phyloP scores from a whole-genome alignment of 2,113 vertebrate genomes.

The Ascaphus truei region DNA sequence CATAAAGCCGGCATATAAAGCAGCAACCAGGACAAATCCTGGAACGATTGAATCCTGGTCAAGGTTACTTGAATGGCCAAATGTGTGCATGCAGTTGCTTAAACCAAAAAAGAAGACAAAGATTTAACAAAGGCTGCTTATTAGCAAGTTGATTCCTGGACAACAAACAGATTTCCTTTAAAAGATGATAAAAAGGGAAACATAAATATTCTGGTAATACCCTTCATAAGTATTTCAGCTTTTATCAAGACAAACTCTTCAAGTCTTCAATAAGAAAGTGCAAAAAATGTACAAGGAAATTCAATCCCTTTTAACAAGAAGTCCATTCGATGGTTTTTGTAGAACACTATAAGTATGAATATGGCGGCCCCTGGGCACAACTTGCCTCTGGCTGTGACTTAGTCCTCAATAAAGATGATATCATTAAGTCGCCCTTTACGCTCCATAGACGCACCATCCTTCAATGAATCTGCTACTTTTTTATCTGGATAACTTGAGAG shows the following conservation, averaged over 20 bases:
- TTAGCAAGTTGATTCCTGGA: conserved; percentile 20
- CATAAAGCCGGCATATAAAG: too few species aligned
- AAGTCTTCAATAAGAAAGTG: conserved; percentile 67
- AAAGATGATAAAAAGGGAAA: conserved; percentile 14
- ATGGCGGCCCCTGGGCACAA: background rate
- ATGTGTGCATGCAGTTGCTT: conserved; percentile 22
- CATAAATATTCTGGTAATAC: conserved; percentile 4
- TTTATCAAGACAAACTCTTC: conserved; percentile 53
- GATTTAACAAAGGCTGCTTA: conserved; percentile 15
- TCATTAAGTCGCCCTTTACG: conserved; percentile 60
- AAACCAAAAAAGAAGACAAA: background rate
- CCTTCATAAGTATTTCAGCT: conserved; percentile 38
- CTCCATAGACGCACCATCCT: conserved; percentile 62
- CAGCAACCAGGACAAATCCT: background rate
- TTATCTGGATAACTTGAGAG: conserved; percentile 66
- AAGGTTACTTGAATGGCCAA: conserved; percentile 6
- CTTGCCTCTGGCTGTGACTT: conserved; percentile 31
- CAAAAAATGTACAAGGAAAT: conserved; percentile 61
- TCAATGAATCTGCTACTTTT: conserved; percentile 60
- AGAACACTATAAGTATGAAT: conserved; percentile 39
- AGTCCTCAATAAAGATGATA: conserved; percentile 66
- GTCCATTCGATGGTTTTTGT: conserved; percentile 36
- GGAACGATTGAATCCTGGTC: background rate
- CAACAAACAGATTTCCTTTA: background rate
- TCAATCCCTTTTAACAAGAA: conserved; percentile 35